Conservation (phyloP, 2,797 vertebrate species). For the Pangasius mekongensis region DNA sequence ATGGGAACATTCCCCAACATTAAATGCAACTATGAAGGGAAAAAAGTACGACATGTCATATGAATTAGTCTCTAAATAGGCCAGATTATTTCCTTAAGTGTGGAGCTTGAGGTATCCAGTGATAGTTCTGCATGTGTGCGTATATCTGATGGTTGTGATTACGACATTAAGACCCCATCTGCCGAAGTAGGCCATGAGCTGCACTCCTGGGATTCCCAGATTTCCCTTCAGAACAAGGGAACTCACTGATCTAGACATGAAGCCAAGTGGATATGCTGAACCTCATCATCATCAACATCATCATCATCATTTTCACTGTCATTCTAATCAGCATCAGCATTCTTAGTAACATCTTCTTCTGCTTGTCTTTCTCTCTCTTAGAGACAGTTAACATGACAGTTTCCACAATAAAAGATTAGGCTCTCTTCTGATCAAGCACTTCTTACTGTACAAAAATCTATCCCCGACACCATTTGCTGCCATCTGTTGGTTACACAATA, state of each 20-base stretch:
- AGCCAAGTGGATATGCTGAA: not conserved
- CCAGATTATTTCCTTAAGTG: not conserved
- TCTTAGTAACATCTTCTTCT: not conserved
- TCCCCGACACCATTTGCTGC: not conserved
- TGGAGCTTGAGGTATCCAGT: not conserved
- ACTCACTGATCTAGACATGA: not conserved
- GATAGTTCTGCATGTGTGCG: not conserved
- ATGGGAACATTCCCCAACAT: not conserved
- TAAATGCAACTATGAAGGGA: not conserved
- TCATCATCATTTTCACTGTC: not conserved
- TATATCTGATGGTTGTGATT: constrained; percentile 13
- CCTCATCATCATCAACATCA: constrained; percentile 1
- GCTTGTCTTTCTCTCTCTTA: not conserved
- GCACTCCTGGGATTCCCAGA: constrained; percentile 41
- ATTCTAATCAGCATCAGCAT: not conserved
- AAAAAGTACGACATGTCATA: not conserved
- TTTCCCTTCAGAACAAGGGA: constrained; percentile 23
- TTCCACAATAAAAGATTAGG: not conserved
- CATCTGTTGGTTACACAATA: not conserved
- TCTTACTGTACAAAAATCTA: not conserved
- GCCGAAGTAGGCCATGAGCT: constrained; percentile 1
- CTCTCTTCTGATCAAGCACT: not conserved
- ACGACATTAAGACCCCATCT: constrained; percentile 41
- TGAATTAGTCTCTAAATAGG: not conserved
- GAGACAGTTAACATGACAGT: not conserved